Evolutionary conservation across 2,797 vertebrate species (phyloP), one percentile per base, ranked within the genome.

Genomic region (Phalanger gymnotis): DNA sequence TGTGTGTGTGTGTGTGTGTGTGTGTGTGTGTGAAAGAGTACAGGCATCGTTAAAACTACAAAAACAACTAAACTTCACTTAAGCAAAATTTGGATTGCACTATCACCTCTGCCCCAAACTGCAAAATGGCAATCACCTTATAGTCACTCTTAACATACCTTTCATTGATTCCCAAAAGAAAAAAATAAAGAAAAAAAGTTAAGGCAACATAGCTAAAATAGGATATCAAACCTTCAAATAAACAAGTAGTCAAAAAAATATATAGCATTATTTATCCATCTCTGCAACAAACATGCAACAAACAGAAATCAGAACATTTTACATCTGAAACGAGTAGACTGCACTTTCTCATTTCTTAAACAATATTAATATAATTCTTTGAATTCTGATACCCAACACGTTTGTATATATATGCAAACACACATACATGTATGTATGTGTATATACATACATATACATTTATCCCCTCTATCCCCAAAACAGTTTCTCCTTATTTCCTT

Each of bases 71-170:
- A 73, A 73, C 22, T 73, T 73, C 66, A 66, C 92, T 10, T 47
- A 61, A 92, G 92, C 87, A 94, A 94, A 95, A 52, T 14, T 47
- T 90, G 51, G 92, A 92, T 92, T 34, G 54, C 92, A 93, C 81
- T 52, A 57, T 47, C 55, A 28, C 53, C 90, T 94, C 91, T 94
- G n/a, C 56, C 87, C n/a, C 51, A 55, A 81, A 95, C 55, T 89
- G 90, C 91, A 81, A 81, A 95, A 66, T 22, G 5, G 2, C 16
- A 91, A 57, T 90, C 57, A 90, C 53, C 7, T 40, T 0, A 0
- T 52, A n/a, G 16, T 22, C 52, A 53, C 91, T n/a, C 57, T 90
- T 31, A 40, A 58, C 81, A 92, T 1, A 66, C 53, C 25, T 61
- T 47, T 61, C 51, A n/a, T n/a, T 5, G 9, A 47, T 25, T 91